Base-by-base conservation (phyloP, 2,113 vertebrate genomes). In the Nycticebus coucang region DNA sequence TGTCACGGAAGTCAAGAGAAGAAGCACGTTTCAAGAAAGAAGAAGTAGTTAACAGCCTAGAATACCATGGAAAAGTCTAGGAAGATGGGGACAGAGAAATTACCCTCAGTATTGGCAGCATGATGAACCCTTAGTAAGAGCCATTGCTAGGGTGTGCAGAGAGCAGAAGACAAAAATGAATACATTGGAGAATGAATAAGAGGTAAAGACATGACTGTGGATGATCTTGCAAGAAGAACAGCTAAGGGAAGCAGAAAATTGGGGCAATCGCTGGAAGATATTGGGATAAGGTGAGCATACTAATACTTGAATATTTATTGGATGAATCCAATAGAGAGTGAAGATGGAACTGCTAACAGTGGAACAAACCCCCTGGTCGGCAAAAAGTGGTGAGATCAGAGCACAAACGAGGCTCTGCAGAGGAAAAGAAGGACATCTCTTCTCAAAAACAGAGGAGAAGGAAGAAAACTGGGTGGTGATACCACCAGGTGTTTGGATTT, bases 401-500 rank as follows among this genome's bases (percentile, higher is more conserved):
- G 35, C 26, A 41, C 35, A 37, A 13, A 30, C 4, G 59, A 18
- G 66, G 19, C 45, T 77, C 84, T 69, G 15, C 7, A n/a, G 41
- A 91, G 21, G 50, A 74, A n/a, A 87, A 60, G 53, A 72, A 66
- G 10, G 17, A 35, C 13, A n/a, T 8, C 11, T 37, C 64, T n/a
- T 68, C 59, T 30, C 26, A 81, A 77, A 53, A 24, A 66, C 9
- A 41, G 41, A 14, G 59, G 19, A 83, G 53, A 75, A 53, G 15
- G 33, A 86, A 18, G 82, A 83, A 64, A 64, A 12, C 22, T 84
- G 5, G 26, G 26, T 45, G 33, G 26, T 35, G 37, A 90, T 22
- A 55, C 81, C 81, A 77, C 71, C 53, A 94, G n/a, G 26, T 59
- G 37, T 87, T 90, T 86, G 81, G 15, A 72, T 66, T 87, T 84